A percentile compares a stretch with the other conserved stretches of the same genome.
Evolutionary conservation across 2,113 vertebrate genomes (phyloP).

Genomic region (Actenoides lindsayi): DNA sequence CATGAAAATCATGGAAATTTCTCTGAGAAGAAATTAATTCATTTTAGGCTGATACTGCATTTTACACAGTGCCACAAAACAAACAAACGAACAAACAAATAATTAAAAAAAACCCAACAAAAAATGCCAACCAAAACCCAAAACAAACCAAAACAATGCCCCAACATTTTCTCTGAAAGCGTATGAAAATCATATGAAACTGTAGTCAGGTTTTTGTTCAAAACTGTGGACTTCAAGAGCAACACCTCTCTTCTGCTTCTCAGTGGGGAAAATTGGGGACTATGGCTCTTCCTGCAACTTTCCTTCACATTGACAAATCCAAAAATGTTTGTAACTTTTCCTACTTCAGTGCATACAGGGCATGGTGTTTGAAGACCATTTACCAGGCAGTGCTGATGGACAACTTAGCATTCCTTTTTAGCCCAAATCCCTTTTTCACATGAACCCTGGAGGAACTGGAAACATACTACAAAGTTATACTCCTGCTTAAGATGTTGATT

Average conservation of each 20-base stretch:
- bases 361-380: neutral
- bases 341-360: neutral
- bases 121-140: too few species aligned
- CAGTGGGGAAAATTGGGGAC: neutral
- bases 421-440: neutral
- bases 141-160: neutral
- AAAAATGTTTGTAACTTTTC: neutral
- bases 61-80: neutral
- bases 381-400: neutral
- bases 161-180: neutral
- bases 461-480: neutral
- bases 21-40: neutral
- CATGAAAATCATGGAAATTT: neutral
- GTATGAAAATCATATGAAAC: neutral
- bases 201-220: neutral
- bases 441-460: neutral
- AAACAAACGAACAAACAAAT: neutral
- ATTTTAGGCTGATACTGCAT: neutral
- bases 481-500: neutral
- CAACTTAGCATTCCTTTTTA: neutral
- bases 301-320: neutral
- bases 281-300: neutral
- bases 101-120: neutral
- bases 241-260: neutral
- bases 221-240: neutral